Evolutionary conservation across 1,140 invertebrate species (phyloP).

Genomic region (Drosophila nikananu): DNA sequence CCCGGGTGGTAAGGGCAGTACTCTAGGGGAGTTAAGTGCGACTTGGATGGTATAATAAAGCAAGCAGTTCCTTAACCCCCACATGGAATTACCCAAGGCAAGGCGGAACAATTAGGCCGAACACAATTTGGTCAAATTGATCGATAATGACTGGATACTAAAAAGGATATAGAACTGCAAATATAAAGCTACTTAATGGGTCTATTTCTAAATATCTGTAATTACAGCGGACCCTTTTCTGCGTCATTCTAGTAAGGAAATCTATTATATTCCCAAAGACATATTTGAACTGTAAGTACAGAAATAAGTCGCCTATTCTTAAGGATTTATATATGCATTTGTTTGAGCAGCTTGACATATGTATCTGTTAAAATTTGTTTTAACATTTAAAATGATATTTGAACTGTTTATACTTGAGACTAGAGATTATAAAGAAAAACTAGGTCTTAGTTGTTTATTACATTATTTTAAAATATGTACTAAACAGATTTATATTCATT

Average conservation of each 20-base stretch:
- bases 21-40: constrained; percentile 46
- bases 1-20: constrained; percentile 26
- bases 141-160: constrained; percentile 23
- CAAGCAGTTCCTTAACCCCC: constrained; percentile 30
- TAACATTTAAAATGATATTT: background rate
- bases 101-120: constrained; percentile 36
- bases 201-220: background rate
- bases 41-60: constrained; percentile 54
- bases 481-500: background rate
- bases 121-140: constrained; percentile 30
- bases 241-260: background rate
- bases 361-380: no score
- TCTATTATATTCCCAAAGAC: background rate
- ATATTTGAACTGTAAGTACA: no score
- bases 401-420: no score
- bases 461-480: no score
- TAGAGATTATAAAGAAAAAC: no score
- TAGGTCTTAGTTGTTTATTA: no score
- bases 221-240: background rate
- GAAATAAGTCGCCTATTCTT: background rate
- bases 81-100: constrained; percentile 2
- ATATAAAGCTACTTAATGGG: background rate
- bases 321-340: background rate
- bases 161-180: constrained; percentile 7
- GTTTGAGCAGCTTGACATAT: no score